Evolutionary conservation across 2,888 invertebrate genomes (phyloP).

Genomic region (Acanthosepion esculentum): DNA sequence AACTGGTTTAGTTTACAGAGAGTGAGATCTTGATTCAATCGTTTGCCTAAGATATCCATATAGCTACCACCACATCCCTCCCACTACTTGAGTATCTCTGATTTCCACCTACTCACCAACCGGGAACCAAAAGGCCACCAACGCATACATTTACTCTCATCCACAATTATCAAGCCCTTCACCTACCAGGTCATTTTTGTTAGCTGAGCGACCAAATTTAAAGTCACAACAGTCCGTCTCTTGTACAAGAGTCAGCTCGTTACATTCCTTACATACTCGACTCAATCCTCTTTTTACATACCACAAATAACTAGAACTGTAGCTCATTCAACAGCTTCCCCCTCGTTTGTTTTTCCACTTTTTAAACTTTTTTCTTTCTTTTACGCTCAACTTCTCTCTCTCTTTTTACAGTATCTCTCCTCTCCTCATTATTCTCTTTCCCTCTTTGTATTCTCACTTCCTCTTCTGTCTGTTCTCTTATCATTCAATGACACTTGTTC

Average conservation of each 20-base stretch:
- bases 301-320: not conserved
- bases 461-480: too few species aligned
- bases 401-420: too few species aligned
- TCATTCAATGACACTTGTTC: too few species aligned
- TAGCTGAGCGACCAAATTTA: not conserved
- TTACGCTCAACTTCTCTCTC: too few species aligned
- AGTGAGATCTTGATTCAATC: too few species aligned
- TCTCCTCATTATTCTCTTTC: too few species aligned
- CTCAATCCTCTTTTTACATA: constrained; percentile 15
- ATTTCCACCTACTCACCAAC: not conserved
- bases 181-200: not conserved
- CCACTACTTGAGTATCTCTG: too few species aligned
- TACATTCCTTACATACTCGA: not conserved
- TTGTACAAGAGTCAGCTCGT: not conserved
- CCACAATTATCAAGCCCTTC: not conserved
- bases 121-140: not conserved
- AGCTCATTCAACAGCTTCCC: not conserved
- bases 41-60: too few species aligned
- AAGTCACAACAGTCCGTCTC: not conserved
- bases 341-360: too few species aligned
- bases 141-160: not conserved
- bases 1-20: too few species aligned
- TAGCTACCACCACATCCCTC: too few species aligned
- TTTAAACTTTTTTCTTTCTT: not conserved
- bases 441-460: too few species aligned